phyloP scores from a whole-genome alignment of 2,113 vertebrate genomes.

The Leucoraja erinaceus region DNA sequence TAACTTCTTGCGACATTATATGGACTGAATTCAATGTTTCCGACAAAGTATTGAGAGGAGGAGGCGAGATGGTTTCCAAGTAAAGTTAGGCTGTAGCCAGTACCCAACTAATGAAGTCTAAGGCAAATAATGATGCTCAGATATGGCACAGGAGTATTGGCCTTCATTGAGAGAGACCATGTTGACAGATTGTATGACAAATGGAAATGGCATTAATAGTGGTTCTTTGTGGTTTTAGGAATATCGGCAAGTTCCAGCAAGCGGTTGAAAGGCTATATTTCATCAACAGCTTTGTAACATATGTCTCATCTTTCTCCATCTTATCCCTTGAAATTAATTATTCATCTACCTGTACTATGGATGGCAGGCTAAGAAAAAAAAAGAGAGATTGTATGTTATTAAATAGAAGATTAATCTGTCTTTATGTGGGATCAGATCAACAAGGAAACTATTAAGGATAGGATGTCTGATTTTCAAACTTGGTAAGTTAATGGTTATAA shows the following conservation, averaged over 20 bases:
- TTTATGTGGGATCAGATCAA: neutral
- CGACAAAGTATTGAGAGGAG: neutral
- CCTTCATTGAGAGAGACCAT: neutral
- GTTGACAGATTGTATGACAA: neutral
- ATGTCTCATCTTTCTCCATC: neutral
- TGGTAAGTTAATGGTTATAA: neutral
- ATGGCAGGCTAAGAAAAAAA: neutral
- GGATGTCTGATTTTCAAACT: neutral
- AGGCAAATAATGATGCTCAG: neutral
- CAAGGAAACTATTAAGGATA: neutral
- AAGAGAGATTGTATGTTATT: neutral
- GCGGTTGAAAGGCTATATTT: neutral
- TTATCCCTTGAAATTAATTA: neutral
- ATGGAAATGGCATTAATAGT: neutral
- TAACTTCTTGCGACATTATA: neutral
- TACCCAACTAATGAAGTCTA: neutral
- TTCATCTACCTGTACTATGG: neutral
- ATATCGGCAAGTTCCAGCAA: neutral
- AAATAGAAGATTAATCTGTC: neutral
- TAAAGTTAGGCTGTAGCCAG: neutral
- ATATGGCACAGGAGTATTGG: neutral
- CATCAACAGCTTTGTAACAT: neutral
- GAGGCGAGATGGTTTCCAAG: neutral
- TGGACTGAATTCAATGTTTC: neutral
- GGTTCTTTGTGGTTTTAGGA: neutral